Evolutionary conservation across 2,888 invertebrate genomes (phyloP).

Genomic region (Listrodromus nycthemerus): DNA sequence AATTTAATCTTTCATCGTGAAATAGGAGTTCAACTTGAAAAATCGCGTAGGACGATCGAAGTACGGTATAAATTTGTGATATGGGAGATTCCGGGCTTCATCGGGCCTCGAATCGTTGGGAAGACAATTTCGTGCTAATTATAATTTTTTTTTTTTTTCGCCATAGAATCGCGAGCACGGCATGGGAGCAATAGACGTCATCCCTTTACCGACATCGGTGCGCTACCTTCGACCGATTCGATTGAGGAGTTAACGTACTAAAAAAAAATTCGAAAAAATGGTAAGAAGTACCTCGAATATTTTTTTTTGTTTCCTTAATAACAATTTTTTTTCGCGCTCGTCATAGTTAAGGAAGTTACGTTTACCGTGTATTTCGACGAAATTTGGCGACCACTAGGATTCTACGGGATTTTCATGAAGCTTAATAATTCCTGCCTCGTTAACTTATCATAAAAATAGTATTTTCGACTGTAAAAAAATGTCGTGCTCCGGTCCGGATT

Average conservation of each 20-base stretch:
- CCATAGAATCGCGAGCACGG: too few relatives aligned
- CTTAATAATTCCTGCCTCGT: too few relatives aligned
- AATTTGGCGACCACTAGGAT: background rate
- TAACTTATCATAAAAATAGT: too few relatives aligned
- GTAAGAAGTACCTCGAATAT: too few relatives aligned
- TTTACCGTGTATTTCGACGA: background rate
- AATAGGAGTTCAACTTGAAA: slow-evolving; percentile 19
- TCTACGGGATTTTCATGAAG: background rate
- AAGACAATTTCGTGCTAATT: background rate
- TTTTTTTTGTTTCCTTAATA: too few relatives aligned
- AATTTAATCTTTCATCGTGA: slow-evolving; percentile 41
- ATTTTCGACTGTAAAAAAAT: too few relatives aligned
- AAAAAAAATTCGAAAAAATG: too few relatives aligned
- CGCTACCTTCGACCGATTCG: too few relatives aligned
- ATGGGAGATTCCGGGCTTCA: background rate
- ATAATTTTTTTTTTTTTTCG: background rate
- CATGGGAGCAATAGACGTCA: background rate
- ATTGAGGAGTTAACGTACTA: too few relatives aligned
- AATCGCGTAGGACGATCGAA: background rate
- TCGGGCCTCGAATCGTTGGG: background rate
- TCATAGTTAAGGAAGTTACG: too few relatives aligned
- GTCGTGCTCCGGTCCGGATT: background rate
- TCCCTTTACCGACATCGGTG: too few relatives aligned
- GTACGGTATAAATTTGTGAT: background rate
- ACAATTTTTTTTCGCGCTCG: too few relatives aligned